Evolutionary conservation across 2,888 invertebrate species (phyloP).

Genomic region (Atrina japonica): DNA sequence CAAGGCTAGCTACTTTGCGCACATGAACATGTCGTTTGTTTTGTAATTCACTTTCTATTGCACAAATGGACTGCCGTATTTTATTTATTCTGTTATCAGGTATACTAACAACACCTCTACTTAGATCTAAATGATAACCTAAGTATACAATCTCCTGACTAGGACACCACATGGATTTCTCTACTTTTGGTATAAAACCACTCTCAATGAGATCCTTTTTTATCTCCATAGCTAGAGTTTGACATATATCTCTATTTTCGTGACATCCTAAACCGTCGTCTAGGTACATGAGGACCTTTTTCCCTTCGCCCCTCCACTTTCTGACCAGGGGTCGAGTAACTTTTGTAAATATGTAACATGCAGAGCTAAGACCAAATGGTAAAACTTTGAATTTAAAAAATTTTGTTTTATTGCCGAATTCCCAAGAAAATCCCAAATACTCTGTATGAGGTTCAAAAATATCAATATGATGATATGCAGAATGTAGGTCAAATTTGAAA

Average conservation of each 20-base stretch:
- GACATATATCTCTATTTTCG: background rate
- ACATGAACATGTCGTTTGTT: constrained; percentile 18
- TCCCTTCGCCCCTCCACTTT: constrained; percentile 47
- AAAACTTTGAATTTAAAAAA: constrained; percentile 43
- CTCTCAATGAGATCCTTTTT: constrained; percentile 22
- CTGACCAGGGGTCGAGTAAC: constrained; percentile 39
- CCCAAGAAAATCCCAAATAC: constrained; percentile 28
- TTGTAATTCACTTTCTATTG: background rate
- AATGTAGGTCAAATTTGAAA: constrained; percentile 38
- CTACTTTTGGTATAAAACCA: constrained; percentile 37
- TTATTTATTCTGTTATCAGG: constrained; percentile 1
- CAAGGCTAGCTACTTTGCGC: constrained; percentile 45
- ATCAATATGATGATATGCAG: too few relatives aligned
- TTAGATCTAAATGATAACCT: constrained; percentile 25
- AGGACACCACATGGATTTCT: constrained; percentile 34
- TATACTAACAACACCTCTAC: background rate
- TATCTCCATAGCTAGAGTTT: background rate
- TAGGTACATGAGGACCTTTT: constrained; percentile 40
- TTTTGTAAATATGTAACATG: constrained; percentile 42
- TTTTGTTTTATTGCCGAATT: background rate
- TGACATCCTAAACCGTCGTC: constrained; percentile 45
- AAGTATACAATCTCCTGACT: constrained; percentile 26
- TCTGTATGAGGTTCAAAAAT: constrained; percentile 29
- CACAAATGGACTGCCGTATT: too few relatives aligned
- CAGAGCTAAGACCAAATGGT: constrained; percentile 38